These are phyloP conservation scores for Ferrisia virgata DNA, from an alignment of 2,888 invertebrate species.

Conservation along the genomic window DNA sequence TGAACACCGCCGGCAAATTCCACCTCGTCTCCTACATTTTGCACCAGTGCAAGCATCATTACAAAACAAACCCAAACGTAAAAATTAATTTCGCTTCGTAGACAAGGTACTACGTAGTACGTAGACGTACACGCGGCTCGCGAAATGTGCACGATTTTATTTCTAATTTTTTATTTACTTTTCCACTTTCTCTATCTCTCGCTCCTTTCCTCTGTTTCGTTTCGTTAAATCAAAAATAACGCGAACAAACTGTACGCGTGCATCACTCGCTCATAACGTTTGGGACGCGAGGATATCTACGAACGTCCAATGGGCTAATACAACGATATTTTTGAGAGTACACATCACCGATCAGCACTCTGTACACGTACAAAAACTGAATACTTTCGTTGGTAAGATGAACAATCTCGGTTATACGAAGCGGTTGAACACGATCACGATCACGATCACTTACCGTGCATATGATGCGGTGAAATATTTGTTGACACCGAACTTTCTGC, in stretches of 20 bases:
- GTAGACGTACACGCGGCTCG: background rate
- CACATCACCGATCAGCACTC: too few relatives aligned
- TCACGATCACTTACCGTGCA: conserved; percentile 48
- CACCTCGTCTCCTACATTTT: conserved; percentile 45
- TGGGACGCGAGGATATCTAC: too few relatives aligned
- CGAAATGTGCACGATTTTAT: too few relatives aligned
- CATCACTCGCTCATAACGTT: too few relatives aligned
- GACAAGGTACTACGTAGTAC: background rate
- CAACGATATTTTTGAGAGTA: too few relatives aligned
- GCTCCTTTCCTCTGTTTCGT: too few relatives aligned
- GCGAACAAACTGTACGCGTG: too few relatives aligned
- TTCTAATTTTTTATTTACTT: background rate
- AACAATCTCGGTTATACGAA: too few relatives aligned
- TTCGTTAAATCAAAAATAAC: too few relatives aligned
- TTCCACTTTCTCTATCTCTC: too few relatives aligned
- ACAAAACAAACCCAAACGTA: background rate
- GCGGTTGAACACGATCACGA: background rate
- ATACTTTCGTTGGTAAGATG: too few relatives aligned
- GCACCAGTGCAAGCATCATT: background rate
- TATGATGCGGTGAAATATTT: conserved; percentile 48
- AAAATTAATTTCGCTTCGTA: background rate
- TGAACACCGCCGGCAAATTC: conserved; percentile 47
- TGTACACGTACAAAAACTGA: background rate
- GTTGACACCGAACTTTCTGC: conserved; percentile 50
- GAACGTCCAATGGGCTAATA: too few relatives aligned